A percentile compares a stretch with the other conserved stretches of the same genome.
These are phyloP conservation scores for Plotosus lineatus DNA, from an alignment of 2,113 vertebrate genomes.

Conservation along the genomic window DNA sequence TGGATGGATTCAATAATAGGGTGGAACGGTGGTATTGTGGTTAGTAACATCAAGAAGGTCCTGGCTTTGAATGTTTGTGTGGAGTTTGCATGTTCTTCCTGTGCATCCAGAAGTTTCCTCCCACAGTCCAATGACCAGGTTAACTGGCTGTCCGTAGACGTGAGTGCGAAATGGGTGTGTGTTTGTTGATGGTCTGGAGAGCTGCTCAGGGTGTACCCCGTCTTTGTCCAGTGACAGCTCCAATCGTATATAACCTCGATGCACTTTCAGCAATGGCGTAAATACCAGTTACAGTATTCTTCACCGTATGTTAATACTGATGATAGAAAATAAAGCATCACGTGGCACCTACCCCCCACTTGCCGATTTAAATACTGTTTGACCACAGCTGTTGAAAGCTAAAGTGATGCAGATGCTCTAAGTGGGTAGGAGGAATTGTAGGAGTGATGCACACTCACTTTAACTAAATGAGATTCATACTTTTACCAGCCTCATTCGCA, in stretches of 20 bases:
- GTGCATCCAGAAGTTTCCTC: too few species aligned
- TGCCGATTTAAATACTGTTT: not conserved
- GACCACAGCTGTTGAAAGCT: not conserved
- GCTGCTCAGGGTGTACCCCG: too few species aligned
- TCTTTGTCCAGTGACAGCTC: too few species aligned
- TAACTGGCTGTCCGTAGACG: too few species aligned
- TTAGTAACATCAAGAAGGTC: too few species aligned
- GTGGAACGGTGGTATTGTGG: too few species aligned
- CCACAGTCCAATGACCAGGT: too few species aligned
- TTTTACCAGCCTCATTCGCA: constrained; percentile 29
- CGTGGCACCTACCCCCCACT: not conserved
- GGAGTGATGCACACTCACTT: constrained; percentile 10
- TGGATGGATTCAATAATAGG: too few species aligned
- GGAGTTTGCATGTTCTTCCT: too few species aligned
- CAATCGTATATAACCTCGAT: not conserved
- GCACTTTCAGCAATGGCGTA: not conserved
- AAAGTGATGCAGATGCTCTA: constrained; percentile 43
- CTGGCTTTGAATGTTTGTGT: too few species aligned
- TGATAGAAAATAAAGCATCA: not conserved
- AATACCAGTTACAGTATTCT: not conserved
- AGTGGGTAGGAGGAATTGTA: constrained; percentile 15
- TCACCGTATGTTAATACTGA: not conserved
- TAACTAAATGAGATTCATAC: constrained; percentile 33
- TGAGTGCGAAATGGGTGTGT: too few species aligned
- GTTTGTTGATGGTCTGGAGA: too few species aligned